Base-by-base conservation (phyloP, 2,797 vertebrate genomes). In the Limnodromus scolopaceus region DNA sequence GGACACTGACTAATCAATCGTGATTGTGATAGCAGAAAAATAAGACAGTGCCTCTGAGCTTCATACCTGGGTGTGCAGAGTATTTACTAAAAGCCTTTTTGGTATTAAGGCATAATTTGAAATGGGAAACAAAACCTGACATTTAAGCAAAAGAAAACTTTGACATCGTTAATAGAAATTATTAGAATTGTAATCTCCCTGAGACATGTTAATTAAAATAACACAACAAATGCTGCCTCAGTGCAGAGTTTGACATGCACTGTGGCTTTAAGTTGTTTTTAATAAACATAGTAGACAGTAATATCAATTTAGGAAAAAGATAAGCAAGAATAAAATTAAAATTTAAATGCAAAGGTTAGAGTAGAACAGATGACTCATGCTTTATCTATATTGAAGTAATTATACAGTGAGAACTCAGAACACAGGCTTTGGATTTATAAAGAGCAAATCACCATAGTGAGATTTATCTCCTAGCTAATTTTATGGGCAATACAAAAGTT, bases 331-430 rank as follows among this genome's bases (percentile, higher is more conserved):
- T 94, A 87, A 97, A 96, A 97, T 96, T 95, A 79, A 89, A 96
- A 97, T 96, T 95, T 95, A 93, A 96, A 96, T 96, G 94, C 84
- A 95, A 97, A 98, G 97, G 93, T 97, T 97, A 96, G 94, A 55
- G 46, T 69, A 85, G 80, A 91, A 91, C 45, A 95, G 93, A 92
- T 97, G 95, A 97, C 69, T 97, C 93, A 78, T 94, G 61, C 71
- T 93, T 97, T 96, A 96, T 96, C 97, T 95, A 41, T 78, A 72
- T 65, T 86, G 78, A 93, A 96, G 91, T 94, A 97, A 97, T 97
- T 97, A 95, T 95, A 91, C 87, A 69, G 64, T 80, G 76, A 93
- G 86, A 95, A 97, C 96, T 97, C 76, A 87, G 88, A 93, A 95
- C 69, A 82, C 74, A 75, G 91, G 46, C 92, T 95, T 83, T 77